phyloP scores from a whole-genome alignment of 2,888 invertebrate genomes.

The Drosophila percnosoma region DNA sequence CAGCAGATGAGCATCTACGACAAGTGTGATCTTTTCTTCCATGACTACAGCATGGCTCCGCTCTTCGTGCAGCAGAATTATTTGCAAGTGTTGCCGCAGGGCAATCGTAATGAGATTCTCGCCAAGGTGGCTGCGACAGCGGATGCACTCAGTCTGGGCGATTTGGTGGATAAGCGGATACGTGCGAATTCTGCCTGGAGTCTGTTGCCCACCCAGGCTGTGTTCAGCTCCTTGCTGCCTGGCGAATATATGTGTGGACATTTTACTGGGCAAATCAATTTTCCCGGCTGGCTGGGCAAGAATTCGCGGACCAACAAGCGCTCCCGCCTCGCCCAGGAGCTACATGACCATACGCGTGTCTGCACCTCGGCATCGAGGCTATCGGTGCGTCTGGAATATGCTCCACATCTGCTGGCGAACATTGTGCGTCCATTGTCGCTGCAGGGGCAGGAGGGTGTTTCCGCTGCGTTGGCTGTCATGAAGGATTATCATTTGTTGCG shows the following conservation, averaged over 20 bases:
- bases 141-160: slow-evolving; percentile 94
- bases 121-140: slow-evolving; percentile 91
- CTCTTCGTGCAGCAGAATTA: slow-evolving; percentile 99
- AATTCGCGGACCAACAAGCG: slow-evolving; percentile 94
- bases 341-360: slow-evolving; percentile 93
- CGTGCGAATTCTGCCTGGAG: slow-evolving; percentile 93
- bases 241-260: slow-evolving; percentile 94
- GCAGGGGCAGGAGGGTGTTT: slow-evolving; percentile 90
- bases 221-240: slow-evolving; percentile 96
- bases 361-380: slow-evolving; percentile 93
- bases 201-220: slow-evolving; percentile 93
- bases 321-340: slow-evolving; percentile 92
- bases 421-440: slow-evolving; percentile 91
- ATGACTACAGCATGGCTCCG: slow-evolving; percentile 98
- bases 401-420: slow-evolving; percentile 90
- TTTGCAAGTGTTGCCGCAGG: slow-evolving; percentile 90
- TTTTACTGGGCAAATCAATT: slow-evolving; percentile 92
- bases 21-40: slow-evolving; percentile 96
- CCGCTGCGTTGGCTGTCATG: slow-evolving; percentile 89
- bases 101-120: slow-evolving; percentile 87
- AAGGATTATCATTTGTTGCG: slow-evolving; percentile 93
- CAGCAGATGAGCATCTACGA: slow-evolving; percentile 92
- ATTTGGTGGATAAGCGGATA: slow-evolving; percentile 93
- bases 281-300: slow-evolving; percentile 98
- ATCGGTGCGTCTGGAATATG: slow-evolving; percentile 94